phyloP scores from a whole-genome alignment of 2,797 vertebrate species.

The Parauchenoglanis punctatus region DNA sequence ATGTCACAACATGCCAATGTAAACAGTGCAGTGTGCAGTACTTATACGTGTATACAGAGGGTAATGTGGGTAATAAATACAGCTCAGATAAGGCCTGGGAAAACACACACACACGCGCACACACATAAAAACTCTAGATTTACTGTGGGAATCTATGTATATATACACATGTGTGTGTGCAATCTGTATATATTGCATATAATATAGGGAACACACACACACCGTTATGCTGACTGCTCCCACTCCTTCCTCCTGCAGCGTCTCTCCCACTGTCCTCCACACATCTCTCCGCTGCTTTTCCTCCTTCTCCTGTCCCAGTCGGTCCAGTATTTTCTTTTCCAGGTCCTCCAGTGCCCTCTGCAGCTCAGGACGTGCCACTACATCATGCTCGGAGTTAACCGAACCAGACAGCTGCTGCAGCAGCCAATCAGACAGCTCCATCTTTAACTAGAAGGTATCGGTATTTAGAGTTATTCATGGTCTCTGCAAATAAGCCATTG shows the following conservation, averaged over 20 bases:
- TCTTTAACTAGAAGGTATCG: conserved; percentile 44
- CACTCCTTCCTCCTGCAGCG: conserved; percentile 55
- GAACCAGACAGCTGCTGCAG: conserved; percentile 43
- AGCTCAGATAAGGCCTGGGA: conserved; percentile 13
- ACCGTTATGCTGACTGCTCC: conserved; percentile 56
- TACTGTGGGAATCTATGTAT: neutral
- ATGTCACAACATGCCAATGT: neutral
- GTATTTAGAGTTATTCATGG: neutral
- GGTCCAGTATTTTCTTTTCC: conserved; percentile 53
- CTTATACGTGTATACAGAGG: neutral
- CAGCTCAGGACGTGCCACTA: conserved; percentile 56
- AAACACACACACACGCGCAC: neutral
- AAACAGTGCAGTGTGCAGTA: conserved; percentile 19
- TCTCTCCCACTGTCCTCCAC: conserved; percentile 62
- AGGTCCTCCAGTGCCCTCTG: conserved; percentile 58
- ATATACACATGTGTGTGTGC: neutral
- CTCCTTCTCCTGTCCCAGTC: conserved; percentile 40
- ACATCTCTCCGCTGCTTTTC: conserved; percentile 37
- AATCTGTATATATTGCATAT: no score
- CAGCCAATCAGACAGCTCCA: conserved; percentile 57
- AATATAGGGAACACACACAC: conserved; percentile 16
- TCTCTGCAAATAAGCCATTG: neutral
- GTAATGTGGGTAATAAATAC: conserved; percentile 22
- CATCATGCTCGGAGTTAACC: neutral
- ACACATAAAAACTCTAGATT: neutral